These are phyloP conservation scores for Cyprinodon brontotheroides DNA, from an alignment of 2,113 vertebrate genomes.

Conservation along the genomic window DNA sequence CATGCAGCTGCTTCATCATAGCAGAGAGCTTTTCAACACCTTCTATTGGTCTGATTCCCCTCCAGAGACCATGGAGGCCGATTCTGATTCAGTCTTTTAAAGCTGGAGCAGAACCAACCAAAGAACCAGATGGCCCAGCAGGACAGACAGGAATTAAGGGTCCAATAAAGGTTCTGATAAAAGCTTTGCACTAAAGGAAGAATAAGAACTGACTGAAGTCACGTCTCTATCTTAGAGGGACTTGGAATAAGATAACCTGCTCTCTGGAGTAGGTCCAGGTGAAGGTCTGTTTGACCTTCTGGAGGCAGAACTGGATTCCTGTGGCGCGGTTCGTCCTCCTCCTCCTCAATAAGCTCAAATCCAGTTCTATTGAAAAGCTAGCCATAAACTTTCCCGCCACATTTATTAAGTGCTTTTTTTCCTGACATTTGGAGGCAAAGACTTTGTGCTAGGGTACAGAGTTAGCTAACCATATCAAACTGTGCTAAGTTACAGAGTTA, in stretches of 20 bases:
- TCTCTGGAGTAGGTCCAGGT: background rate
- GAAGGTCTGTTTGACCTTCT: background rate
- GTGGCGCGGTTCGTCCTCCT: background rate
- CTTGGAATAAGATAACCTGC: background rate
- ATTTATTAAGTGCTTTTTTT: too few species aligned
- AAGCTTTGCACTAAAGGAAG: too few species aligned
- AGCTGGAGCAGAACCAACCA: background rate
- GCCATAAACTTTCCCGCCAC: too few species aligned
- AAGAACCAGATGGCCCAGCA: background rate
- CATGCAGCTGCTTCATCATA: slow-evolving; percentile 42
- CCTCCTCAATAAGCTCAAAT: too few species aligned
- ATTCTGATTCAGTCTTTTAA: background rate
- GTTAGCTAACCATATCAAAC: too few species aligned
- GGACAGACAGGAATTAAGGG: background rate
- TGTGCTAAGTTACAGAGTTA: too few species aligned
- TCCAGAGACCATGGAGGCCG: background rate
- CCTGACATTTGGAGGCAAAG: too few species aligned
- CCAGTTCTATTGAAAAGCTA: too few species aligned
- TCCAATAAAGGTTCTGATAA: background rate
- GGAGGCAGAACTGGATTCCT: background rate
- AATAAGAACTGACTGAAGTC: background rate
- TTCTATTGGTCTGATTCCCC: slow-evolving; percentile 13
- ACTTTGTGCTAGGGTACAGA: too few species aligned
- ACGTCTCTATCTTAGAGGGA: background rate
- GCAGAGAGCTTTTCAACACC: slow-evolving; percentile 38